Base-by-base conservation (phyloP, 2,888 invertebrate species). In the Hololepta plana region DNA sequence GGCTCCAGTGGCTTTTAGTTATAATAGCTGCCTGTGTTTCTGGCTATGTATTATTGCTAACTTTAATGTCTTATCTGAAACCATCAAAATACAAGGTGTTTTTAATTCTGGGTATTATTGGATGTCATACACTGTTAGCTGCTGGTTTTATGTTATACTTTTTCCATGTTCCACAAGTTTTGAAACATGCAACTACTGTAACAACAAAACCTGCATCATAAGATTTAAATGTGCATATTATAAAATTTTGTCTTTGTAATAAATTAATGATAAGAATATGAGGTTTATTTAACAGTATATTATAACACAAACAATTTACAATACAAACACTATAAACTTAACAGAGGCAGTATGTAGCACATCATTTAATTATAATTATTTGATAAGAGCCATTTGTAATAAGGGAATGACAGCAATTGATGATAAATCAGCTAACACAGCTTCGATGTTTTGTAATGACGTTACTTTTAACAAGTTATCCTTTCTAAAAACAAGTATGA, bases 1-100 rank as follows among this genome's bases (percentile, higher is more conserved):
- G 79, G 67, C 60, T 95, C 15, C 90, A 90, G 45, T 95, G 93
- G 93, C 45, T 74, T 4, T 61, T 95, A 24, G 82, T 88, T 0
- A 55, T 81, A 17, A 58, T 77, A 38, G 88, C 84, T 0, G 77
- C 88, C 0, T 55, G 74, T 15, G 57, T 91, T 14, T 91, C 91
- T 1, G 90, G 90, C 4, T 71, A 69, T 11, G 90, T 91, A 2
- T 62, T 96, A 8, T 63, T 90, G 12, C 65, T 77, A 32, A 76
- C 87, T 32, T 60, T 95, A 6, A 62, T 80, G 47, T 85, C 90
- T 0, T 74, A 84, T 1, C 40, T 75, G 30, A 62, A 62, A 27
- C 62, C 66, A 38, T 74, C 75, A 0, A 65, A 67, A 51, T 60
- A 72, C 40, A 73, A 72, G 20, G 49, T 72, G 23, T 54, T 70